Evolutionary conservation across 2,113 vertebrate species (phyloP), one percentile per base, ranked within the genome.

Genomic region (Neogobius melanostomus): DNA sequence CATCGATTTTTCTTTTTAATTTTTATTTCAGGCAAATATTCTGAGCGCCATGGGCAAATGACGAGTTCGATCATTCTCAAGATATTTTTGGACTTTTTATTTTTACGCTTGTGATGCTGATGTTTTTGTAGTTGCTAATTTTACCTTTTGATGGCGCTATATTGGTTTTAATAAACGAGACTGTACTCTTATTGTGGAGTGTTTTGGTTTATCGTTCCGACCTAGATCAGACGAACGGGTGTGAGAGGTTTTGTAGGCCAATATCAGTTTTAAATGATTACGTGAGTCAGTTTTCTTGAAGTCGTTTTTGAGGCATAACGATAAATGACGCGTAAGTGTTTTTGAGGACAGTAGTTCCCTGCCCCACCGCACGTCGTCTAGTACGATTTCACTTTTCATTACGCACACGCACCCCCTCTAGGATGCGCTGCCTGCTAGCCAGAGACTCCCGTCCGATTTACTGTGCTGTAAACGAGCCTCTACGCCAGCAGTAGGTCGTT

Each of bases 1-100:
- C 8, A 45, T 16, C 5, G 8, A 43, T 61, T 1, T 56, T 44
- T 1, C 48, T 28, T 15, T 9, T 42, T 56, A 10, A 21, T 21
- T 65, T 11, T 47, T 36, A n/a, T n/a, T 61, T 6, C 72, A 93
- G 93, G 88, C 92, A 4, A 93, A 93, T 79, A 90, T 93, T 76
- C 76, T 93, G 73, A 92, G 93, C 64, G 69, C 71, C 28, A 80
- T 92, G 77, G 91, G 89, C 0, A 88, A 86, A n/a, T 93, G 74
- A 92, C 21, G 12, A 9, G 14, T 21, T 6, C 21, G 36, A 14
- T 2, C 15, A 15, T 47, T 52, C 68, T 12, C 57, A 6, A 17
- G 4, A 9, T 51, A 7, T 16, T 48, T 65, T 62, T 17, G 6
- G 11, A 4, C 0, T 16, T 56, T 50, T 50, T 15, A 14, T 14